phyloP scores from a whole-genome alignment of 1,140 invertebrate genomes.

The Drosophila sp. region DNA sequence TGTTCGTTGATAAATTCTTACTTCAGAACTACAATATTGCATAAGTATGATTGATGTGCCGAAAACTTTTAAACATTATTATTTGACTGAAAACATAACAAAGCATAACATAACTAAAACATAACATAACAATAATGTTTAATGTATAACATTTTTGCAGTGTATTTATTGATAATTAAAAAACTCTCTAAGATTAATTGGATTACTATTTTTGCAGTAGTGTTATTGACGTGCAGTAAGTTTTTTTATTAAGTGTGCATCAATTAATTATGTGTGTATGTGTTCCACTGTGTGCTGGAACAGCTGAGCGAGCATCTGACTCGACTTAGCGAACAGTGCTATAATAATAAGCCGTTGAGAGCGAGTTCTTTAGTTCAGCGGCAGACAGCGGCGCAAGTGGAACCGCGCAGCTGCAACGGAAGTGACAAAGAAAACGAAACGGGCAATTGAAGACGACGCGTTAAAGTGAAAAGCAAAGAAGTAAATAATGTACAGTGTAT shows the following conservation, averaged over 20 bases:
- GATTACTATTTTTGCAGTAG: too few relatives aligned
- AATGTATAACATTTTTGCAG: too few relatives aligned
- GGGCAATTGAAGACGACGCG: conserved; percentile 28
- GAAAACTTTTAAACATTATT: too few relatives aligned
- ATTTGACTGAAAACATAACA: too few relatives aligned
- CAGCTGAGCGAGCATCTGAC: conserved; percentile 54
- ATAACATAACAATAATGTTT: too few relatives aligned
- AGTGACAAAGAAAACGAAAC: conserved; percentile 1
- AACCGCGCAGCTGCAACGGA: conserved; percentile 29
- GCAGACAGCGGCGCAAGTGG: conserved; percentile 57
- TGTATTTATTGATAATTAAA: too few relatives aligned
- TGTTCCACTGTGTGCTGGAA: conserved; percentile 34
- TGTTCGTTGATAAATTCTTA: too few relatives aligned
- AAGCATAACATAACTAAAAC: too few relatives aligned
- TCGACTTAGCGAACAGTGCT: conserved; percentile 26
- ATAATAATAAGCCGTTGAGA: conserved; percentile 67
- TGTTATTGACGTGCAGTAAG: conserved; percentile 4
- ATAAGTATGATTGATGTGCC: too few relatives aligned
- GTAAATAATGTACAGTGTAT: conserved; percentile 68
- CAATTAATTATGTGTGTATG: not conserved
- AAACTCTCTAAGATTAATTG: too few relatives aligned
- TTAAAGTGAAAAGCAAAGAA: conserved; percentile 52
- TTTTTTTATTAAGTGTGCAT: not conserved
- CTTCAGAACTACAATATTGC: too few relatives aligned
- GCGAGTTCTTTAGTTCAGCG: conserved; percentile 67